Evolutionary conservation across 2,888 invertebrate species (phyloP).

Genomic region (Eudasyphora cyanicolor): DNA sequence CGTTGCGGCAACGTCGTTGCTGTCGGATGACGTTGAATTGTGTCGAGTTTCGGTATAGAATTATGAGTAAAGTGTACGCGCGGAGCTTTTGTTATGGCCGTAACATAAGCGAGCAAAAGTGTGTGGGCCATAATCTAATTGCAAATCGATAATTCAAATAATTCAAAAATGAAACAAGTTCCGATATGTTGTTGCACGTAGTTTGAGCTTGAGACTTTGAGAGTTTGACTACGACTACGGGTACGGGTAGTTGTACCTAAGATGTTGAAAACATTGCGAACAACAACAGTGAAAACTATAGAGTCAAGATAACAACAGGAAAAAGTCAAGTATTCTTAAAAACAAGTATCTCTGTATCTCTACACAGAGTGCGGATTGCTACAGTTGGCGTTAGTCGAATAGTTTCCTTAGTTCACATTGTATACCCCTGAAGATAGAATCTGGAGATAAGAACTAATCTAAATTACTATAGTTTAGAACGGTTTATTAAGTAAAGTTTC

Average conservation of each 20-base stretch:
- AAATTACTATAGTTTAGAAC: too few species aligned
- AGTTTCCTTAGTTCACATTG: not conserved
- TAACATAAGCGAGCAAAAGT: slow-evolving; percentile 43
- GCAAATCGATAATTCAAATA: slow-evolving; percentile 67
- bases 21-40: slow-evolving; percentile 31
- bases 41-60: slow-evolving; percentile 22
- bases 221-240: not conserved
- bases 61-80: slow-evolving; percentile 33
- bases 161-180: slow-evolving; percentile 64
- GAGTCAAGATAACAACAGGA: slow-evolving; percentile 48
- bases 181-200: slow-evolving; percentile 47
- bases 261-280: slow-evolving; percentile 60
- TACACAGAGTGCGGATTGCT: not conserved
- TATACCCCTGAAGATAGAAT: not conserved
- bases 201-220: too few species aligned
- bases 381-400: not conserved
- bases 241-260: slow-evolving; percentile 49
- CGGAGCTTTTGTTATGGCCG: slow-evolving; percentile 22
- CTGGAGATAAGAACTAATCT: too few species aligned
- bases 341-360: too few species aligned
- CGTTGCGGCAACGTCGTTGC: not conserved
- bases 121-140: slow-evolving; percentile 68
- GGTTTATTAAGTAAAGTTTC: too few species aligned
- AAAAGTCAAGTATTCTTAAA: slow-evolving; percentile 7
- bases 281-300: slow-evolving; percentile 54